Evolutionary conservation across 1,140 invertebrate genomes (phyloP), one percentile per base, ranked within the genome.

Genomic region (Ylistrum balloti): DNA sequence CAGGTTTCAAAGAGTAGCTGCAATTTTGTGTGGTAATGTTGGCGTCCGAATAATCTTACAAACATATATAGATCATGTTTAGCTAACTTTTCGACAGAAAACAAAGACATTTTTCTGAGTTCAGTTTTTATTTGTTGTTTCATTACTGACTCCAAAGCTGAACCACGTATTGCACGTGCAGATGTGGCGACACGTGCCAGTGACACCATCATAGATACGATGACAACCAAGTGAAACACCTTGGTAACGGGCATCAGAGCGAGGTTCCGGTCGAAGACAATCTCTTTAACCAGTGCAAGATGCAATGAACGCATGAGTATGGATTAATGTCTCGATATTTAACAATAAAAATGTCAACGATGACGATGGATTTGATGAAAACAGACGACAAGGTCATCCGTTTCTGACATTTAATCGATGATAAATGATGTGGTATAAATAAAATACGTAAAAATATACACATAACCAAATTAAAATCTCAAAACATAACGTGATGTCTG

Each of bases 401-500:
- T 45, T 45, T 74, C 11, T 74, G 56, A 74, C 56, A 74, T 74
- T n/a, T n/a, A 33, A 86, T 3, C 33, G 33, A 33, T 86, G 35
- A 33, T 20, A 34, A 32, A 86, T 86, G 86, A 33, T 32, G 35
- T 38, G 86, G 33, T 86, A 34, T 34, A 86, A 86, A 34, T 86
- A 90, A 90, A 90, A 90, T 34, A 87, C 45, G 48, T 87, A 56
- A 90, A 90, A 89, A 90, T 90, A 45, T 90, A 90, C 88, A 90
- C 38, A 56, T 90, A 89, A 45, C 48, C 56, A 90, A 90, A 90
- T 90, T 90, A 90, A 90, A 90, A 90, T 90, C 86, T 90, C 86
- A 90, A 90, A 90, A 90, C 89, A 90, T 90, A 90, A 90, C 89
- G 48, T 87, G 41, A 90, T 87, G 86, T 74, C 85, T 89, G 56